Evolutionary conservation across 2,797 vertebrate species (phyloP), one percentile per base, ranked within the genome.

Genomic region (Pelochelys cantorii): DNA sequence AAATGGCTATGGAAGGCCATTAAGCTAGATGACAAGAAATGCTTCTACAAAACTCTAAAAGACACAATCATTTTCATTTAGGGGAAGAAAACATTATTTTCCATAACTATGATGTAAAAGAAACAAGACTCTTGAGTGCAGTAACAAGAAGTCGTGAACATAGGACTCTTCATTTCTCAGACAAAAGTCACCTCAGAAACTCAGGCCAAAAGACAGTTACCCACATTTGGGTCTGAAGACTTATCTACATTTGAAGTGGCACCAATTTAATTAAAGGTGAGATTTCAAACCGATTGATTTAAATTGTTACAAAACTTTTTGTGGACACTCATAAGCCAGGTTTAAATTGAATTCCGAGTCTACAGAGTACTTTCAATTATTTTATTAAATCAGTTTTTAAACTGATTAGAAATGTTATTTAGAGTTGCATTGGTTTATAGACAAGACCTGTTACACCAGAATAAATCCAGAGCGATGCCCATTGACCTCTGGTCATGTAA

Each of bases 131-230:
- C 17, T 4, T 3, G 78, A 71, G 59, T 4, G 1, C 42, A 87
- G 60, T 57, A 90, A 6, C 65, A 57, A 86, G 85, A 52, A 20
- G 4, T 87, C 81, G 57, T 0, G 82, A n/a, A 6, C 5, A 52
- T 23, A 54, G 2, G 42, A 78, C 9, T 20, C 79, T 1, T 1
- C 3, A 0, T 83, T 92, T 89, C 3, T 77, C 79, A 90, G 81
- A 4, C 4, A 53, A 15, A 48, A 86, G 2, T 59, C 27, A 25
- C 37, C 17, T 0, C 34, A 23, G 2, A 81, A 77, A 31, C 11
- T 57, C 0, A 56, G 25, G 23, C 7, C 4, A 85, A 85, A 87
- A 1, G 48, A 82, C 5, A 54, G 2, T 0, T 71, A 1, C 42
- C 7, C 8, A 20, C 3, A 25, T 34, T 83, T 81, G 37, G 1